Evolutionary conservation across 2,113 vertebrate genomes (phyloP).

Genomic region (Equus quagga): DNA sequence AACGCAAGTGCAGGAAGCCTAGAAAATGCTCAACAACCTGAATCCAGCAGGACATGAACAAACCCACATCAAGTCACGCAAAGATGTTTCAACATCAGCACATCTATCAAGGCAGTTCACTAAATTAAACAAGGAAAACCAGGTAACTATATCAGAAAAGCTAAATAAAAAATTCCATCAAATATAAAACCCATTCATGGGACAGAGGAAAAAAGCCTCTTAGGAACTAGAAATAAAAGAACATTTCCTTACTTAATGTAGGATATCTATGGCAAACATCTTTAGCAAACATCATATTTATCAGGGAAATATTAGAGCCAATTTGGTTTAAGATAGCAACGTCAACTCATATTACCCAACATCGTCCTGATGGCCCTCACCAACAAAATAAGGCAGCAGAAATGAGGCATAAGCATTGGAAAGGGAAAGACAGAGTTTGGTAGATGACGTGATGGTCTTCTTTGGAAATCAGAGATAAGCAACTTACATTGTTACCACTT

Average conservation of each 20-base stretch:
- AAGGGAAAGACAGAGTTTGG: not conserved
- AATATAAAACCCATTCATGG: not conserved
- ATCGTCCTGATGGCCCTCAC: not conserved
- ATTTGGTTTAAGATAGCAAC: not conserved
- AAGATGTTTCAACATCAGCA: not conserved
- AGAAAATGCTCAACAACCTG: not conserved
- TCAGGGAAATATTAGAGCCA: not conserved
- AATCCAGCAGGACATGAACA: not conserved
- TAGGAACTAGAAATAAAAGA: not conserved
- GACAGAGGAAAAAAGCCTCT: not conserved
- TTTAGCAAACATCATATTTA: not conserved
- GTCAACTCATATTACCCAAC: not conserved
- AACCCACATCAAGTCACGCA: not conserved
- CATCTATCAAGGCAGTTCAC: not conserved
- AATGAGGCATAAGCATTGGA: not conserved
- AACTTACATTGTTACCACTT: not conserved
- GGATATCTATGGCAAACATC: not conserved
- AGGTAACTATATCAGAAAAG: not conserved
- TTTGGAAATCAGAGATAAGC: conserved; percentile 3
- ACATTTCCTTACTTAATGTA: not conserved
- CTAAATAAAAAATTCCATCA: not conserved
- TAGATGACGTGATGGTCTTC: not conserved
- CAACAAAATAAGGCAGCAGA: not conserved
- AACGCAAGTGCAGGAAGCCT: not conserved
- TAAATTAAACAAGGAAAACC: not conserved